A percentile compares a stretch with the other conserved stretches of the same genome.
These are phyloP conservation scores for Paratrypauchen microcephalus DNA, from an alignment of 2,797 vertebrate species.

Conservation along the genomic window DNA sequence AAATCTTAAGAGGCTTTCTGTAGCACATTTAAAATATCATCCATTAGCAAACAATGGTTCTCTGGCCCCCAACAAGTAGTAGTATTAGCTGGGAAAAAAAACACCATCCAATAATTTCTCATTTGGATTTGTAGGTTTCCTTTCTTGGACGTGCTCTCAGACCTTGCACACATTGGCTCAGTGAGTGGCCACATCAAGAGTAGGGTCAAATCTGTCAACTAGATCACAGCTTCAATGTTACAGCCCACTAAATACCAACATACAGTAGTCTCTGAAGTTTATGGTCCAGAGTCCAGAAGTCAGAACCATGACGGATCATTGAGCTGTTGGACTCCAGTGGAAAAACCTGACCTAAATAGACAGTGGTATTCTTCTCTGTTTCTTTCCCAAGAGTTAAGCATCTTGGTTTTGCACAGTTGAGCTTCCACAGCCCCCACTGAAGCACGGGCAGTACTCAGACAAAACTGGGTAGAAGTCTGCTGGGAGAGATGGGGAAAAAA, in stretches of 20 bases:
- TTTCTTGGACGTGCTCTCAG: neutral
- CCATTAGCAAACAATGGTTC: too few relatives aligned
- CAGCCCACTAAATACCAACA: conserved; percentile 20
- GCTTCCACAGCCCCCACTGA: conserved; percentile 24
- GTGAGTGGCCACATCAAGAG: conserved; percentile 19
- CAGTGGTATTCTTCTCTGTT: conserved; percentile 21
- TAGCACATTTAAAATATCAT: too few relatives aligned
- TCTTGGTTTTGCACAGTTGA: conserved; percentile 36
- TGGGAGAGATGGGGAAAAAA: conserved; percentile 14
- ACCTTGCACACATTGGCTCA: conserved; percentile 1
- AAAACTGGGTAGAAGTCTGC: conserved; percentile 33
- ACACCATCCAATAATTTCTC: too few relatives aligned
- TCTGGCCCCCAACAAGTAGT: too few relatives aligned
- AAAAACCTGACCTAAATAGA: conserved; percentile 49
- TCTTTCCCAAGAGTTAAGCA: conserved; percentile 32
- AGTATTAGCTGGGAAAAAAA: too few relatives aligned
- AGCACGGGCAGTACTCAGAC: conserved; percentile 22
- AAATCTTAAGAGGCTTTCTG: too few relatives aligned
- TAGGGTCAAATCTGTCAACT: conserved; percentile 24
- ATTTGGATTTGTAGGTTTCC: conserved; percentile 11
- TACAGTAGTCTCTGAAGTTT: conserved; percentile 18
- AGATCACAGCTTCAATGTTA: conserved; percentile 32
- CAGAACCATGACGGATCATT: conserved; percentile 44
- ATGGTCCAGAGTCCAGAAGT: conserved; percentile 27
- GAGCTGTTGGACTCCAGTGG: conserved; percentile 43